phyloP scores from a whole-genome alignment of 2,888 invertebrate genomes.

The Meliscaeva auricollis region DNA sequence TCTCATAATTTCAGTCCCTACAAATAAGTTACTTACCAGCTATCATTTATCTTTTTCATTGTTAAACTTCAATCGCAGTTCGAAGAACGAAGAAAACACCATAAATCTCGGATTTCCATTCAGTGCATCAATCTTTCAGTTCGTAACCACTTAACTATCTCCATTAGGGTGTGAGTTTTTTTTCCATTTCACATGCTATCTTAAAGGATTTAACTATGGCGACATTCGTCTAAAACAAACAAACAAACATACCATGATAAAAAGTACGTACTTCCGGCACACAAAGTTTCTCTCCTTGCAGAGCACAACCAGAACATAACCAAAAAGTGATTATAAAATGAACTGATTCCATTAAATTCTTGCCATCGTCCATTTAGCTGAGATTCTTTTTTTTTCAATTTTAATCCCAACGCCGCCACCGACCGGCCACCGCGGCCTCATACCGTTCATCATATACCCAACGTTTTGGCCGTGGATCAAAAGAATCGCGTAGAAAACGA shows the following conservation, averaged over 20 bases:
- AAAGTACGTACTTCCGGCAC: background rate
- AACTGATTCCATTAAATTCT: constrained; percentile 67
- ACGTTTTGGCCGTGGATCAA: constrained; percentile 68
- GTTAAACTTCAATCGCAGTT: constrained; percentile 42
- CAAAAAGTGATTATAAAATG: constrained; percentile 70
- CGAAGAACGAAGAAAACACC: constrained; percentile 29
- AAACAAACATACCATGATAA: constrained; percentile 6
- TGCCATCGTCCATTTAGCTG: constrained; percentile 32
- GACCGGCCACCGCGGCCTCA: background rate
- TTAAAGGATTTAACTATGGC: constrained; percentile 32
- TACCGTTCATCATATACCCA: constrained; percentile 29
- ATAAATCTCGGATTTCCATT: constrained; percentile 47
- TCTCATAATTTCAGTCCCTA: constrained; percentile 19
- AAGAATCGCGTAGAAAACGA: constrained; percentile 45
- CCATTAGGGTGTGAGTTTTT: background rate
- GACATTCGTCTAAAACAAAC: constrained; percentile 64
- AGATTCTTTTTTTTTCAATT: constrained; percentile 38
- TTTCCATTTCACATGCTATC: background rate
- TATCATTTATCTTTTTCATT: constrained; percentile 32
- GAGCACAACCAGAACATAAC: constrained; percentile 4
- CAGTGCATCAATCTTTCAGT: constrained; percentile 27
- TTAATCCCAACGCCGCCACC: constrained; percentile 42
- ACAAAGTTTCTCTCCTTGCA: constrained; percentile 11
- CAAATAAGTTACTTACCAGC: constrained; percentile 30
- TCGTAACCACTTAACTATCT: constrained; percentile 41